Evolutionary conservation across 2,888 invertebrate species (phyloP), one percentile per base, ranked within the genome.

Genomic region (Harmothoe impar): DNA sequence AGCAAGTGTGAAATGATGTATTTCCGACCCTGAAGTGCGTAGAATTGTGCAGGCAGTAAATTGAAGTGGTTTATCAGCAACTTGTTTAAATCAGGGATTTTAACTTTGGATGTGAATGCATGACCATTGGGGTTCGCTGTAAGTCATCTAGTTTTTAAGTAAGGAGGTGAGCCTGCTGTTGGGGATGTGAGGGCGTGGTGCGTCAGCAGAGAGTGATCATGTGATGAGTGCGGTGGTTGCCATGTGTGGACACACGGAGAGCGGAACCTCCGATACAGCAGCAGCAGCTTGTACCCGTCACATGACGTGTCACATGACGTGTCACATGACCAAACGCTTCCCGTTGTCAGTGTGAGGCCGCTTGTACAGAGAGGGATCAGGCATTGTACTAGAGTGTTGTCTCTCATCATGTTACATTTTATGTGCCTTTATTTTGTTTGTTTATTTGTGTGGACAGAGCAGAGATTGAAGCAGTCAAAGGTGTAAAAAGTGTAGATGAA

Each of bases 341-440:
- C 20, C n/a, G n/a, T n/a, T 81, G 43, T 81, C 33, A 33, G 33
- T 81, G 81, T 35, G 35, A 81, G 81, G 35, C 43, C 10, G 43
- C 81, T 81, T 81, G 35, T 81, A 81, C 33, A 35, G 81, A 81
- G 35, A 81, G 35, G n/a, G 10, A 33, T 7, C 5, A 77, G 77
- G 77, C 77, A 77, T 77, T n/a, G 20, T 77, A 77, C 5, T 81
- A 81, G 43, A 81, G 3, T 81, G 81, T 81, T 81, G 81, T 81
- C 35, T 81, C 81, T 81, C 10, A 43, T 3, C 5, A 81, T 33
- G 81, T 81, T 33, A 81, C 81, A 81, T 86, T 86, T 84, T 86
- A 86, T 86, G 86, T 86, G 86, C 86, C 86, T 86, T 86, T 86
- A 86, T 86, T 54, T 86, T 31, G 43, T 23, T 86, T 54, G 56